Base-by-base conservation (phyloP, 1,140 invertebrate species). In the Eufriesea mexicana region DNA sequence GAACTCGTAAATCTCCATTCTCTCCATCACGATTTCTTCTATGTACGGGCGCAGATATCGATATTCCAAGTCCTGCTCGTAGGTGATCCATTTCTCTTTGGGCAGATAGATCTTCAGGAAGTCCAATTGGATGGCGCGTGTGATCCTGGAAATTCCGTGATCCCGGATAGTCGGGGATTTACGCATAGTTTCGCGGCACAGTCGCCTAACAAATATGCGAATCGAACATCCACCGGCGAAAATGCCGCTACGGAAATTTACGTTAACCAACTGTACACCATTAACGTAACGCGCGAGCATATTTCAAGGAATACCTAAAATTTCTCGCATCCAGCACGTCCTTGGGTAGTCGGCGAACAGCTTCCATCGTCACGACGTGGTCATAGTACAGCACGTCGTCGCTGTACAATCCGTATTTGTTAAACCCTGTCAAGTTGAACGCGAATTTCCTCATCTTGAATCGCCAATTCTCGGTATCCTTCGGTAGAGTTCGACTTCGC, bases 51-150 rank as follows among this genome's bases (percentile, higher is more conserved):
- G 0, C 9, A 90, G 66, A 10, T 90, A 90, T 68, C 88, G 83
- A 55, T 90, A 88, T 20, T 74, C 57, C 10, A 75, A 9, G 66
- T 90, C 88, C 55, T 89, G 70, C 54, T 90, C 89, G 55, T 45
- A 90, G 20, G 89, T 89, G 68, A 88, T 62, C 89, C 88, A 90
- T 70, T 90, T 77, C 16, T 89, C 84, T n/a, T 55, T 45, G 0
- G 89, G 88, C 45, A 90, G 57, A 54, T 67, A 14, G n/a, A 47
- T 82, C 51, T 83, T 86, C 57, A 89, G 28, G 14, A 74, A 68
- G 72, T 67, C 66, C 73, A 88, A 55, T 20, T 90, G 88, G 1
- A 23, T 0, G 47, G 84, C 81, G 14, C 89, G 82, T 51, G 86
- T 88, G 23, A 79, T 6, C 45, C 89, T 90, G 70, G 51, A 79